Evolutionary conservation across 2,113 vertebrate genomes (phyloP), one percentile per base, ranked within the genome.

Genomic region (Xerus inauris): DNA sequence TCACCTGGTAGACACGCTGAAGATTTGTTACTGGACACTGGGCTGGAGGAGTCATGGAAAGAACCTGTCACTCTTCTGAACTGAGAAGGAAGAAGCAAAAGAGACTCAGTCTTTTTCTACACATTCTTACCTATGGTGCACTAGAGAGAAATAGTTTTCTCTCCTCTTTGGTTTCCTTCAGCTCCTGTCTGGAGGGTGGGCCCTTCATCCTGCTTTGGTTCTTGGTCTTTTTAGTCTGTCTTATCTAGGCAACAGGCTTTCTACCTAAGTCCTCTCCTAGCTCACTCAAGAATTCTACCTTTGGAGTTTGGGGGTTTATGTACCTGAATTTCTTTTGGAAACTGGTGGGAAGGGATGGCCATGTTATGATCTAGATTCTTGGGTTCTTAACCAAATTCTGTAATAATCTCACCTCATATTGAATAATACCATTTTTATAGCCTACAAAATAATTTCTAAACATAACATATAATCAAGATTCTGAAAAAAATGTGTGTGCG

Each of bases 381-480:
- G 26, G 3, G 24, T 59, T 89, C 77, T 86, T 86, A 75, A 24
- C 10, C 49, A 79, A 42, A 89, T 86, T 79, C 40, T 71, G 10
- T 65, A 49, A 49, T 81, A 84, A 91, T 88, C 12, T 94, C 38
- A 49, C 5, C 59, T 51, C 20, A 47, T 57, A 26, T 49, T 90
- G 45, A 85, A 45, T 47, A 87, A 82, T 85, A 32, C 1, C 12
- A 49, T 80, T 81, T 73, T 94, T 72, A 30, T 87, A 51, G 26
- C 38, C 81, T 85, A 89, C 1, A 76, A 94, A 80, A n/a, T 64
- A 73, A 83, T 84, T 79, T 77, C n/a, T 83, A 94, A 92, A 35
- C 24, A n/a, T 59, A 80, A 64, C 38, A 64, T 77, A 40, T n/a
- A 92, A 83, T n/a, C 26, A 47, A 20, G 22, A 26, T 45, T 82